Conservation (phyloP, 2,797 vertebrate genomes). For the Cottoperca gobio region DNA sequence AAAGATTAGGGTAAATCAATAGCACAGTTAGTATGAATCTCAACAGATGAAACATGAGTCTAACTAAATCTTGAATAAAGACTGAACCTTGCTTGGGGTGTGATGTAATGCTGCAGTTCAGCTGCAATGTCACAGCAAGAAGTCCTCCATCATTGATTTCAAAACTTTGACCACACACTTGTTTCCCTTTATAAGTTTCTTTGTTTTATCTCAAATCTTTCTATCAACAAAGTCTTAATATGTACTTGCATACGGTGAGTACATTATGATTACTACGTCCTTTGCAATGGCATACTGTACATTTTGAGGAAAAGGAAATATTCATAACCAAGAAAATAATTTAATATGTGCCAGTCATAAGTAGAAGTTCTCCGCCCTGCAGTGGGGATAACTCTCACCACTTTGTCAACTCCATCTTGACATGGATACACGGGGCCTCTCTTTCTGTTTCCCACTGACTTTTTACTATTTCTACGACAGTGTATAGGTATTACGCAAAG, state of each 20-base stretch:
- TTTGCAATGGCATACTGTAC: not conserved
- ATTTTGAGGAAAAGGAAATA: conserved; percentile 24
- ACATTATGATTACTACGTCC: not conserved
- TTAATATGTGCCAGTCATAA: conserved; percentile 18
- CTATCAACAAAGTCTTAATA: not conserved
- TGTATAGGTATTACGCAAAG: conserved; percentile 53
- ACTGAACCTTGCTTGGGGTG: not conserved
- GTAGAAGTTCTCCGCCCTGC: conserved; percentile 9
- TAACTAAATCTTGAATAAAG: conserved; percentile 25
- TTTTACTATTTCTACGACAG: conserved; percentile 30
- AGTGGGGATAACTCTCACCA: conserved; percentile 24
- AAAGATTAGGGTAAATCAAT: conserved; percentile 29
- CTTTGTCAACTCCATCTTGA: conserved; percentile 29
- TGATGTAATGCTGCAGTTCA: conserved; percentile 25
- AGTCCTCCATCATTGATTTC: conserved; percentile 30
- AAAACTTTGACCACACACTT: not conserved
- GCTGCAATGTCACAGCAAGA: conserved; percentile 13
- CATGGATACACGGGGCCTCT: conserved; percentile 24
- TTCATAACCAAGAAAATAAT: conserved; percentile 13
- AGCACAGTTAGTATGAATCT: conserved; percentile 36
- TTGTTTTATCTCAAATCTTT: not conserved
- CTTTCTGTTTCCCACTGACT: conserved; percentile 36
- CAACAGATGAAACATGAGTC: conserved; percentile 30
- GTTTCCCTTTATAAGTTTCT: conserved; percentile 10
- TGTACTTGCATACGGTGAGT: not conserved